Evolutionary conservation across 2,797 vertebrate genomes (phyloP).

Genomic region (Mycteria americana): DNA sequence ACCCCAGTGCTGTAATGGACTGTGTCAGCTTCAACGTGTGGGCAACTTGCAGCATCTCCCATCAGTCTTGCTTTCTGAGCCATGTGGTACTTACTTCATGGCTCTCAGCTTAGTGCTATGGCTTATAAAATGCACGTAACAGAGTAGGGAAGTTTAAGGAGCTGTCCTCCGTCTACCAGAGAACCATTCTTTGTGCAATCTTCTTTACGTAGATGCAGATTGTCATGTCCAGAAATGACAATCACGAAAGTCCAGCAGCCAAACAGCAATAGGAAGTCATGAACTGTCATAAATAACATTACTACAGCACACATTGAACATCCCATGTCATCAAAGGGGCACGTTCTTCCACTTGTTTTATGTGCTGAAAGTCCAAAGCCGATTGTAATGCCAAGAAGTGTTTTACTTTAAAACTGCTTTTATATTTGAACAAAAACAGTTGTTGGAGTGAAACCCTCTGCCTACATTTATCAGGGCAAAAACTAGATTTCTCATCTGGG

Average conservation of each 20-base stretch:
- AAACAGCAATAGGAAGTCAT: background rate
- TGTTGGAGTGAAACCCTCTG: background rate
- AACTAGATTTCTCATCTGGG: background rate
- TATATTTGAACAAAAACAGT: background rate
- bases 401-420: background rate
- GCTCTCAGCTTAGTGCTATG: background rate
- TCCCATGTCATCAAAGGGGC: background rate
- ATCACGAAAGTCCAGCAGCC: background rate
- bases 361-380: background rate
- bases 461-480: background rate
- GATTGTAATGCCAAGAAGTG: background rate
- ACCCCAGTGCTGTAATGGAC: background rate
- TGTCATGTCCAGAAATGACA: background rate
- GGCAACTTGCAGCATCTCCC: background rate
- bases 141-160: background rate
- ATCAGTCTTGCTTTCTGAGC: background rate
- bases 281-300: background rate
- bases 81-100: background rate
- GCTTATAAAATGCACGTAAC: background rate
- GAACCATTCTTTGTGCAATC: background rate
- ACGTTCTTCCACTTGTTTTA: background rate
- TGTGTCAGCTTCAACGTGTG: accelerated
- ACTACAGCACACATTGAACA: background rate
- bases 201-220: background rate
- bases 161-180: background rate